Evolutionary conservation across 2,888 invertebrate species (phyloP), one percentile per base, ranked within the genome.

Genomic region (Cosmopolites sordidus): DNA sequence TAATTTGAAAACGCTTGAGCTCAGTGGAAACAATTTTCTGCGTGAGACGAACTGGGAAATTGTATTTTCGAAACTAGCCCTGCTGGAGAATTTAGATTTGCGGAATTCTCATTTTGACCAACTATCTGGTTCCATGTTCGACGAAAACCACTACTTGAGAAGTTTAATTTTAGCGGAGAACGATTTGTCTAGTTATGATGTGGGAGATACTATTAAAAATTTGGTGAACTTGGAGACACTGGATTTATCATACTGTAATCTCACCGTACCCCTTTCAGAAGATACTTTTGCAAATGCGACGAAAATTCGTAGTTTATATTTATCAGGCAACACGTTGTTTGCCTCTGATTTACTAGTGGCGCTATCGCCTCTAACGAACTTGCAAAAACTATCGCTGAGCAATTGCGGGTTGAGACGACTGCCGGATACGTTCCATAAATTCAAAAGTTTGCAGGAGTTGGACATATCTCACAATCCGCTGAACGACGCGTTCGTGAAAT

Each of bases 381-480:
- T 86, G 38, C 82, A 84, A 65, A 81, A 79, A 69, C 71, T 86
- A 22, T 84, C 84, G 55, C 70, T 86, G 61, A 83, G 83, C 63
- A 82, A 84, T 64, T 86, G 86, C 64, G 81, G 82, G 5, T 73
- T 87, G 11, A 78, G 77, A 15, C 79, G 78, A 50, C 72, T 86
- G 30, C 86, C 86, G 1, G 79, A 83, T 60, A 83, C 82, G 17
- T 85, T 86, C 65, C 79, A 83, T 62, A 79, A 81, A 12, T 80
- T 86, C 54, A 80, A 82, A 61, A 78, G 83, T 64, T 76, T 87
- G 14, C 78, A 81, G 61, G 84, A 85, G 65, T 73, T 86, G 33
- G 86, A 86, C 63, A 83, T 86, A 65, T 86, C 86, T 0, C 78
- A 82, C 64, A 86, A 86, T 70, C 86, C 86, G 1, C 72, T 86